phyloP scores from a whole-genome alignment of 2,797 vertebrate genomes.

The Anguilla megastoma region DNA sequence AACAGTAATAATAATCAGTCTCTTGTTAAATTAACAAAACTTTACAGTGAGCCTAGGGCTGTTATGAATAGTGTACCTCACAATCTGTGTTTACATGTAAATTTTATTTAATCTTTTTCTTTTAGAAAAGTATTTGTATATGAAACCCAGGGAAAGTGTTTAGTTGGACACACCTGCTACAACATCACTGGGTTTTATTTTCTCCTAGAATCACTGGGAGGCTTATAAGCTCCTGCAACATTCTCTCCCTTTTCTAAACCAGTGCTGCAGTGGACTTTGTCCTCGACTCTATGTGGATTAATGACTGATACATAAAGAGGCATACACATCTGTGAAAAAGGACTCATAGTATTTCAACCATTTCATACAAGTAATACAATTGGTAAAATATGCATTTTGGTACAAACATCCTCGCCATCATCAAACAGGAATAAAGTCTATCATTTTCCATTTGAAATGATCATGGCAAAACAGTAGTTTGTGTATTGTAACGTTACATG shows the following conservation, averaged over 20 bases:
- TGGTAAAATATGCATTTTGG: not conserved
- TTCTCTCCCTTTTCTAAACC: not conserved
- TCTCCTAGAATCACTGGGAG: not conserved
- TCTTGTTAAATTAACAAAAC: not conserved
- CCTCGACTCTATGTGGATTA: not conserved
- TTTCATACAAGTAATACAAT: not conserved
- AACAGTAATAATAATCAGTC: not conserved
- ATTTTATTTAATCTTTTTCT: not conserved
- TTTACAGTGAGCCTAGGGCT: slow-evolving; percentile 3
- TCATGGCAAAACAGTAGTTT: not conserved
- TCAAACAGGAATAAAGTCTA: not conserved
- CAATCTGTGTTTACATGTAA: not conserved
- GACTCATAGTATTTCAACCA: not conserved
- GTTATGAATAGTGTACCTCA: not conserved
- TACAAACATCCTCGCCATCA: not conserved
- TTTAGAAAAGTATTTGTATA: not conserved
- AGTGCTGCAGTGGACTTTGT: not conserved
- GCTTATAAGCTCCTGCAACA: not conserved
- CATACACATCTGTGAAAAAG: not conserved
- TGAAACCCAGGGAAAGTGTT: not conserved
- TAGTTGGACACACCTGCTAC: not conserved
- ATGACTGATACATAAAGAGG: not conserved
- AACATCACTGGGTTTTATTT: not conserved
- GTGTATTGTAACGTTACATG: not conserved
- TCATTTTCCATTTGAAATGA: not conserved